A percentile compares a stretch with the other conserved stretches of the same genome.
phyloP scores from a whole-genome alignment of 1,140 invertebrate genomes.

The Drosophila sucinea region DNA sequence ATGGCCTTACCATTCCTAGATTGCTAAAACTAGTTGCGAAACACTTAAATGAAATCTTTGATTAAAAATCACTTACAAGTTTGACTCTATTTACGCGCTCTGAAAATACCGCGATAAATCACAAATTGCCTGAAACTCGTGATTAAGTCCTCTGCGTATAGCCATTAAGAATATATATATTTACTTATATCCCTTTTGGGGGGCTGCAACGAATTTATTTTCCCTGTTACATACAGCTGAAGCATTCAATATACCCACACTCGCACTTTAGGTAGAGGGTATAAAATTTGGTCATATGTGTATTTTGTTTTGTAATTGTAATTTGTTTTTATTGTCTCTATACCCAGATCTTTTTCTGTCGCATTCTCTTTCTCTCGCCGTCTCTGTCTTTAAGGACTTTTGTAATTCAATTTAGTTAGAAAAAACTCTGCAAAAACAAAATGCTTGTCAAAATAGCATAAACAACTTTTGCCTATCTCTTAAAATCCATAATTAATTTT shows the following conservation, averaged over 20 bases:
- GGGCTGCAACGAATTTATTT: no score
- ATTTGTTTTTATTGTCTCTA: conserved; percentile 68
- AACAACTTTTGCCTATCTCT: conserved; percentile 50
- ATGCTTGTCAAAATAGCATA: conserved; percentile 51
- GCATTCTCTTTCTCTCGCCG: background rate
- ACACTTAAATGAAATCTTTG: no score
- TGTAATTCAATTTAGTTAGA: conserved; percentile 15
- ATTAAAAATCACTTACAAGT: no score
- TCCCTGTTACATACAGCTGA: no score
- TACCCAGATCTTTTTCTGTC: background rate
- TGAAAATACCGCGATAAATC: no score
- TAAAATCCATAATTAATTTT: conserved; percentile 77
- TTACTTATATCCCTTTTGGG: no score
- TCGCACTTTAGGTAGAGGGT: background rate
- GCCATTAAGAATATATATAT: no score
- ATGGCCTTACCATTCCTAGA: no score
- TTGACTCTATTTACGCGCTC: no score
- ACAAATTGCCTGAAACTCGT: no score
- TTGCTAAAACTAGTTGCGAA: no score
- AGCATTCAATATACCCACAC: background rate
- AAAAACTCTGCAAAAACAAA: conserved; percentile 34
- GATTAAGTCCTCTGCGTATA: no score
- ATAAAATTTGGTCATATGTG: conserved; percentile 28
- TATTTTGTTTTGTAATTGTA: conserved; percentile 67
- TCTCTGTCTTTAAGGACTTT: background rate